Percentiles rank a stretch among this genome's conserved stretches.
Evolutionary conservation across 1,140 invertebrate genomes (phyloP).

Genomic region (Chelonus insularis): DNA sequence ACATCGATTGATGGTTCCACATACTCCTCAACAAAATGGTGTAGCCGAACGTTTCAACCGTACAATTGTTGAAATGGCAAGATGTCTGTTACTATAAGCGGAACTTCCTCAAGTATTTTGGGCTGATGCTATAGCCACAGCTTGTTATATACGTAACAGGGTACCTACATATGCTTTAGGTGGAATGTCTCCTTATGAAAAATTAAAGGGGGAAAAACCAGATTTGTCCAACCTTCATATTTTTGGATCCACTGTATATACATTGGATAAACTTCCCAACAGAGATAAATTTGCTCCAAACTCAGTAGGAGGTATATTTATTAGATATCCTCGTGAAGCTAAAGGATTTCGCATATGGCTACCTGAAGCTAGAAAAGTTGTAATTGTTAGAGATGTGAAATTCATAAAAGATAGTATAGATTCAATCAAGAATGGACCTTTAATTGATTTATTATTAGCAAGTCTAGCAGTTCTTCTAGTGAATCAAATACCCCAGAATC

Average conservation of each 20-base stretch:
- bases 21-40: constrained; percentile 28
- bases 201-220: constrained; percentile 4
- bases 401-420: too few species aligned
- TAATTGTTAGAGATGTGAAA: too few species aligned
- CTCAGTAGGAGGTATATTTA: constrained; percentile 5
- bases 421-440: too few species aligned
- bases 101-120: constrained; percentile 16
- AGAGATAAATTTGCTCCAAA: constrained; percentile 8
- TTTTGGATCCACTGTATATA: background rate
- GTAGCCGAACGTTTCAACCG: constrained; percentile 23
- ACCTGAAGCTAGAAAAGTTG: too few species aligned
- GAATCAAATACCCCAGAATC: too few species aligned
- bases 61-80: constrained; percentile 14
- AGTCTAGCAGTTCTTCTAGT: too few species aligned
- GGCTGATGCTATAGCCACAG: constrained; percentile 25
- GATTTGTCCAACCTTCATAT: background rate
- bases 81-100: constrained; percentile 23
- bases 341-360: too few species aligned
- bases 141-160: background rate
- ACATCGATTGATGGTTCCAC: background rate
- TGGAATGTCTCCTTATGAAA: background rate
- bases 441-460: too few species aligned
- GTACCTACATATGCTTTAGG: too few species aligned
- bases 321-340: constrained; percentile 10
- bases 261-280: background rate